Evolutionary conservation across 2,888 invertebrate genomes (phyloP), one percentile per base, ranked within the genome.

Genomic region (Acanthosepion esculentum): DNA sequence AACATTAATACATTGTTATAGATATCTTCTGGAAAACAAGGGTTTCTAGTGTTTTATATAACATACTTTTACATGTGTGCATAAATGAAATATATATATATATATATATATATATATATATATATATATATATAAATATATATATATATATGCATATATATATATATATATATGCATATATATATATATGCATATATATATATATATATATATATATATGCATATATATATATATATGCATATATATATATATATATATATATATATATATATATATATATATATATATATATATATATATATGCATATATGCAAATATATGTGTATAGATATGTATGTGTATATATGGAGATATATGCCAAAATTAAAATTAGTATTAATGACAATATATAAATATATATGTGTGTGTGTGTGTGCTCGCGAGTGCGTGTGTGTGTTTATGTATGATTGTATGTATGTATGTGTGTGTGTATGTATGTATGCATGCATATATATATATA

Each of bases 271-370:
- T 91, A 91, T 91, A 41, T 91, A 91, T 91, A 91, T 91, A 91
- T 48, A 92, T 92, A 41, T 92, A 48, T 92, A 92, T 92, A 92
- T 92, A 92, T 92, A 92, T 92, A 92, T 92, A 92, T 92, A 92
- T 92, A 92, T 92, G 48, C 48, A 48, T 92, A 48, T 92, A 41
- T 48, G 48, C 20, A 92, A 48, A 48, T 92, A 29, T 92, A 41
- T 92, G 23, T 41, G 3, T 41, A 41, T 41, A 41, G 41, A 41
- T 41, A 41, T 41, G 2, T 2, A 41, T 41, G 41, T 41, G 41
- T 41, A 41, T 41, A 41, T 41, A 41, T 41, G 41, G 41, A 41
- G 41, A 41, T 41, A 41, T 41, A 41, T 26, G 23, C 23, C 12
- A 20, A 91, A 20, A 91, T 91, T 8, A 20, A 33, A 20, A 91